A percentile compares a stretch with the other conserved stretches of the same genome.
These are phyloP conservation scores for Steinernema carpocapsae DNA, from an alignment of 2,888 invertebrate genomes.

Conservation along the genomic window DNA sequence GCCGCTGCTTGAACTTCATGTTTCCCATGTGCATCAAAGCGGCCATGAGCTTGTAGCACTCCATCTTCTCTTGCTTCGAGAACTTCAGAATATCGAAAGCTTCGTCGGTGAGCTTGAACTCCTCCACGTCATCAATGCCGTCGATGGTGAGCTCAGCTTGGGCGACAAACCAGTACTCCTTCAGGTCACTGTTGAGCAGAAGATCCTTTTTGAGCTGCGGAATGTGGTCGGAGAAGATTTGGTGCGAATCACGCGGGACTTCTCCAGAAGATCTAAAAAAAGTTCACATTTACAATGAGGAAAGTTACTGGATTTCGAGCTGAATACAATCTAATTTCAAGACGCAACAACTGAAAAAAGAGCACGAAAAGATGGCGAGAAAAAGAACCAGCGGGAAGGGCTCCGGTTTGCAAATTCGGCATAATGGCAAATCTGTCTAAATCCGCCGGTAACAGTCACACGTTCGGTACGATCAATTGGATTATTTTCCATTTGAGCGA, in stretches of 20 bases:
- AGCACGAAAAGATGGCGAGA: too few relatives aligned
- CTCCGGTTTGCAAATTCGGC: too few relatives aligned
- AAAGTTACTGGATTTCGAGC: conserved; percentile 4
- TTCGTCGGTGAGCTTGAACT: conserved; percentile 77
- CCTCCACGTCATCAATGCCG: conserved; percentile 91
- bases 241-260: conserved; percentile 97
- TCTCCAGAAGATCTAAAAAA: conserved; percentile 90
- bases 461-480: too few relatives aligned
- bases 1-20: conserved; percentile 99
- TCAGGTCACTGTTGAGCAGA: conserved; percentile 58
- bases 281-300: conserved; percentile 82
- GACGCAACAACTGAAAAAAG: too few relatives aligned
- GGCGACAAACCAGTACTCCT: conserved; percentile 77
- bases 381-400: too few relatives aligned
- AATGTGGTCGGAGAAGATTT: conserved; percentile 62
- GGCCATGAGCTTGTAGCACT: conserved; percentile 96
- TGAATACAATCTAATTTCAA: too few relatives aligned
- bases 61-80: conserved; percentile 91
- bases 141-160: conserved; percentile 94
- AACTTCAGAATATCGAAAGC: conserved; percentile 99
- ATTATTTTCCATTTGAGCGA: too few relatives aligned
- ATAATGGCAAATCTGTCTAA: too few relatives aligned
- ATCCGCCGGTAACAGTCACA: too few relatives aligned
- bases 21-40: conserved; percentile 99
- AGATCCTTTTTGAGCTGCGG: conserved; percentile 62